Percentiles rank a stretch among this genome's conserved stretches.
Evolutionary conservation across 2,113 vertebrate species (phyloP).

Genomic region (Scatophagus argus): DNA sequence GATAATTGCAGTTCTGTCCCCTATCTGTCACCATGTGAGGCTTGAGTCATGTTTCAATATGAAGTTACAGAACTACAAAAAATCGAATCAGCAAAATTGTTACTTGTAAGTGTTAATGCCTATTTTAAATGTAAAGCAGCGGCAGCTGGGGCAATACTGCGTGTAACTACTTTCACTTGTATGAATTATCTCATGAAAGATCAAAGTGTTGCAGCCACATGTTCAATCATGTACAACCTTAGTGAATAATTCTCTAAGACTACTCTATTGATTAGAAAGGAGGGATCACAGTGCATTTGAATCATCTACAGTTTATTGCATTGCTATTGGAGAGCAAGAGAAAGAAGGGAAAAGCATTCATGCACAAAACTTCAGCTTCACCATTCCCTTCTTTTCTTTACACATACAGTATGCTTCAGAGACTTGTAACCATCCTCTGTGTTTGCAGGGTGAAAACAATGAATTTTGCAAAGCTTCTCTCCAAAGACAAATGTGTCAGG

Average conservation of each 20-base stretch:
- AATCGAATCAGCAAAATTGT: not conserved
- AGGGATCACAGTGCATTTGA: constrained; percentile 37
- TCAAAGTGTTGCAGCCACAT: constrained; percentile 27
- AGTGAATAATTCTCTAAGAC: constrained; percentile 55
- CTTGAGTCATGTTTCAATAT: not conserved
- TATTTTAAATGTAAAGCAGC: not conserved
- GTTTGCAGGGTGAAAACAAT: constrained; percentile 64
- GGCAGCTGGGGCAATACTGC: constrained; percentile 10
- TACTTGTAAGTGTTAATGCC: not conserved
- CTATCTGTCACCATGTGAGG: not conserved
- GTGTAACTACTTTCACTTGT: constrained; percentile 13
- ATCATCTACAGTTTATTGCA: constrained; percentile 21
- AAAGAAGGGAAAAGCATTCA: constrained; percentile 9
- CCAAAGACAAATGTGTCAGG: constrained; percentile 71
- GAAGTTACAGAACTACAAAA: not conserved
- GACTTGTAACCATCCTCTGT: constrained; percentile 52
- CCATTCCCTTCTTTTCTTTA: constrained; percentile 12
- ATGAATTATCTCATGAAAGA: constrained; percentile 30
- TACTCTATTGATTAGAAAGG: constrained; percentile 46
- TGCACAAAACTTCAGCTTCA: not conserved
- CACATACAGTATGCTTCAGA: constrained; percentile 38
- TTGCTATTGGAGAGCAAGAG: not conserved
- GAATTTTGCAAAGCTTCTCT: constrained; percentile 74
- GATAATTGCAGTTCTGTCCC: not conserved
- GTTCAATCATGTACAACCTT: constrained; percentile 52